These are phyloP conservation scores for Stenoptilia bipunctidactyla DNA, from an alignment of 2,888 invertebrate species.

Conservation along the genomic window DNA sequence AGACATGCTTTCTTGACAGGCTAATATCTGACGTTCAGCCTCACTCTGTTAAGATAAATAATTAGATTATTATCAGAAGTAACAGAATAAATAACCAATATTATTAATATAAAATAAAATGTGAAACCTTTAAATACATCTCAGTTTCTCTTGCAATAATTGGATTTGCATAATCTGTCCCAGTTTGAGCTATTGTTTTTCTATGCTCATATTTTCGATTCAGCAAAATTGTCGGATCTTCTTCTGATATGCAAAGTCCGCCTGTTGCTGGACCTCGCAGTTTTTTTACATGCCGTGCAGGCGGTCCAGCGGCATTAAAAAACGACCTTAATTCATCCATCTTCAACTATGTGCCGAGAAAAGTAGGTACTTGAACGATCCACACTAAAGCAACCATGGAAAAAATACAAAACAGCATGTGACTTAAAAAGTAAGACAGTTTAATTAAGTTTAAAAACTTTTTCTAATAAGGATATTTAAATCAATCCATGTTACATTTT, in stretches of 20 bases:
- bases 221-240: constrained; percentile 30
- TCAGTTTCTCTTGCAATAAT: constrained; percentile 37
- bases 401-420: too few relatives aligned
- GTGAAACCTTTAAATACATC: constrained; percentile 23
- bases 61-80: too few relatives aligned
- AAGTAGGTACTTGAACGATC: too few relatives aligned
- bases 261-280: constrained; percentile 44
- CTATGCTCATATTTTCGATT: constrained; percentile 44
- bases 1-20: constrained; percentile 31
- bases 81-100: not conserved
- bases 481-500: too few relatives aligned
- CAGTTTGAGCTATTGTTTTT: constrained; percentile 31
- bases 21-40: constrained; percentile 28
- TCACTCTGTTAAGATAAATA: not conserved
- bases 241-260: constrained; percentile 38
- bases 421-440: too few relatives aligned
- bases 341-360: too few relatives aligned
- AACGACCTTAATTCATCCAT: constrained; percentile 55
- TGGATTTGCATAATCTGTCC: constrained; percentile 46
- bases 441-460: too few relatives aligned
- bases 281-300: constrained; percentile 30
- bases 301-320: constrained; percentile 40
- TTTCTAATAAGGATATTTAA: too few relatives aligned
- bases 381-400: too few relatives aligned
- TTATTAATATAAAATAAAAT: not conserved